These are phyloP conservation scores for Sebastes flavidus DNA, from an alignment of 2,797 vertebrate species.

Conservation along the genomic window DNA sequence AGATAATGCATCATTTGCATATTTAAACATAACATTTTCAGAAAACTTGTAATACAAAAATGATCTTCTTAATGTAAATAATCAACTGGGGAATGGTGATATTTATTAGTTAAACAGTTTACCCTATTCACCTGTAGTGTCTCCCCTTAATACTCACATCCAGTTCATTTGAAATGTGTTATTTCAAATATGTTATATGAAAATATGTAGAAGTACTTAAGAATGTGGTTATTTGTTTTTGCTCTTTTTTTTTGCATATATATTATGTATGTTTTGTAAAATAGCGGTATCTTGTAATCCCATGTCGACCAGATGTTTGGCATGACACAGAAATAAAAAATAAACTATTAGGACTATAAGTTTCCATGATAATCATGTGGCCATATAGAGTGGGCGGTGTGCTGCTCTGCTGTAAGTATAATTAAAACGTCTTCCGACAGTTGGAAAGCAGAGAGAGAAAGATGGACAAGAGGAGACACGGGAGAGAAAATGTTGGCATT, in stretches of 20 bases:
- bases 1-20: no score
- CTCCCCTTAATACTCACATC: background rate
- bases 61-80: no score
- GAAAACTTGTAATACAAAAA: no score
- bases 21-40: no score
- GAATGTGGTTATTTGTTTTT: background rate
- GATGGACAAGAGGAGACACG: background rate
- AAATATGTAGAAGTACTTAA: background rate
- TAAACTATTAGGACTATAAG: background rate
- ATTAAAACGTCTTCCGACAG: background rate
- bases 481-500: background rate
- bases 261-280: background rate
- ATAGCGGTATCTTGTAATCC: background rate
- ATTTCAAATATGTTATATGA: background rate
- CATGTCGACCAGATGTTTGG: background rate
- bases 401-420: background rate
- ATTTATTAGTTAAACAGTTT: no score
- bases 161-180: background rate
- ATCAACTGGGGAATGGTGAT: no score
- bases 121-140: no score
- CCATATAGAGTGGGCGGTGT: background rate
- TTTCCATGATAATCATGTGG: background rate
- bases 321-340: background rate
- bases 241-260: background rate
- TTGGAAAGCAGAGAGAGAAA: background rate